Conservation (phyloP, 1,140 invertebrate genomes). For the Aphaenogaster ashmeadi region DNA sequence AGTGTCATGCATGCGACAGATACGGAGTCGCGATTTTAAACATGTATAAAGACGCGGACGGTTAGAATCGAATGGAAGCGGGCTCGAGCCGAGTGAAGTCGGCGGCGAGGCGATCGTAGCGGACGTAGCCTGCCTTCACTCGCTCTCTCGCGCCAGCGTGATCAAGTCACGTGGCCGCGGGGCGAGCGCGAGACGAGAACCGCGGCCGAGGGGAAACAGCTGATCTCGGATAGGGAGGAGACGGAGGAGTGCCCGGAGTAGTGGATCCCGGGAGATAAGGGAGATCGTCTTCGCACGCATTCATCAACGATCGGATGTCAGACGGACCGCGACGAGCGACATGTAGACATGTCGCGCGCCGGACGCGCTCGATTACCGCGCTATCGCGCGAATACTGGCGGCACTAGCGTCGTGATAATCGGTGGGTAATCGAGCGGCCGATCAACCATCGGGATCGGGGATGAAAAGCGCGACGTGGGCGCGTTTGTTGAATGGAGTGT, state of each 20-base stretch:
- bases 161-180: neutral
- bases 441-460: neutral
- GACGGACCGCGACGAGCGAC: neutral
- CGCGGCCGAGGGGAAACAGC: neutral
- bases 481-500: neutral
- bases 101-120: no score
- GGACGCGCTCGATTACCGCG: constrained; percentile 10
- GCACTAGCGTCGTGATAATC: constrained; percentile 3
- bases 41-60: no score
- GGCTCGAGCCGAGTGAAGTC: no score
- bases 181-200: neutral
- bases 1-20: no score
- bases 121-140: no score
- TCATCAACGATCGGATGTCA: neutral
- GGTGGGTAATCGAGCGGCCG: constrained; percentile 16
- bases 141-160: neutral
- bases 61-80: no score
- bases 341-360: neutral
- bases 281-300: neutral
- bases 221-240: neutral
- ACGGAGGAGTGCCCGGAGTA: no score
- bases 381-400: neutral
- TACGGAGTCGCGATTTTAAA: no score
- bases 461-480: neutral
- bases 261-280: neutral